phyloP scores from a whole-genome alignment of 2,888 invertebrate genomes.

The Agriopis leucophaearia region DNA sequence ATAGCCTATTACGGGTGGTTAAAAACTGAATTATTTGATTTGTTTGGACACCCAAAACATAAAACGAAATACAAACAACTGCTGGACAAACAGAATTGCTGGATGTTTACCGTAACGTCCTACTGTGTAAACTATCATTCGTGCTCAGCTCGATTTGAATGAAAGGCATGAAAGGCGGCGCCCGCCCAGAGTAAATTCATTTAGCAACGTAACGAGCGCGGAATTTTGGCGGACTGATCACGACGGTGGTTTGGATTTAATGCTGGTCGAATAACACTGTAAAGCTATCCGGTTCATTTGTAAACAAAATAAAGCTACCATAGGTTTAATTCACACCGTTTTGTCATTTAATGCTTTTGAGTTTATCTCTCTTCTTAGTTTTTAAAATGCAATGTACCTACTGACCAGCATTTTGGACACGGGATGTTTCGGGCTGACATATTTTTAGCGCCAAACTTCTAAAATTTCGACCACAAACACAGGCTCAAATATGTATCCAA shows the following conservation, averaged over 20 bases:
- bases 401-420: no score
- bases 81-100: neutral
- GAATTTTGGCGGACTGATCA: conserved; percentile 37
- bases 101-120: conserved; percentile 9
- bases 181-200: conserved; percentile 46
- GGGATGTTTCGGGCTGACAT: no score
- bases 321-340: neutral
- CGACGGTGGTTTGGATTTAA: conserved; percentile 28
- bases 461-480: no score
- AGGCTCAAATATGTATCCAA: no score
- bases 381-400: no score
- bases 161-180: conserved; percentile 51
- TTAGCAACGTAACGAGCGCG: conserved; percentile 41
- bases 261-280: conserved; percentile 4
- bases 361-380: no score
- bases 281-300: conserved; percentile 8
- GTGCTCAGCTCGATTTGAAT: conserved; percentile 52
- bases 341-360: no score
- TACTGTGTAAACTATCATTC: conserved; percentile 33
- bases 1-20: no score
- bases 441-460: no score
- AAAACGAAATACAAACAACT: no score
- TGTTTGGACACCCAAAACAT: no score
- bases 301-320: neutral
- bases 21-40: no score